Evolutionary conservation across 2,113 vertebrate genomes (phyloP).

Genomic region (Bettongia penicillata): DNA sequence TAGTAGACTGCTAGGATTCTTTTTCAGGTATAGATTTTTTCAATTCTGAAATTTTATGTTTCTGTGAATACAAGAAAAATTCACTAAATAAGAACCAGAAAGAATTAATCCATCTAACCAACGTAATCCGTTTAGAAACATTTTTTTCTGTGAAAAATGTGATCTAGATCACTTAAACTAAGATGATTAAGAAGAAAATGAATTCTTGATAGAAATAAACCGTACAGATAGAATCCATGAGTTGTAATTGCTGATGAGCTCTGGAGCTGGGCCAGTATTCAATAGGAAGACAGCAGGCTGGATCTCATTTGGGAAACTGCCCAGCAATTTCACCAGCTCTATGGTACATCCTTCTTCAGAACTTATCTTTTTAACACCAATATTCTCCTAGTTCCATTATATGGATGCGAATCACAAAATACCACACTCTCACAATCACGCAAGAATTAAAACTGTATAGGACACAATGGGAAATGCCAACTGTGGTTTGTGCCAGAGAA

Average conservation of each 20-base stretch:
- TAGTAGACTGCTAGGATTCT: neutral
- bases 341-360: neutral
- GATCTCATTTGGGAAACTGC: neutral
- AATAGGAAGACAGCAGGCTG: neutral
- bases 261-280: neutral
- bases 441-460: neutral
- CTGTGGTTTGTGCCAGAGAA: neutral
- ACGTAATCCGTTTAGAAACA: neutral
- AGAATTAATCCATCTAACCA: neutral
- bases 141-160: neutral
- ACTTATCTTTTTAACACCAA: neutral
- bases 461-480: neutral
- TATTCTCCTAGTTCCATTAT: neutral
- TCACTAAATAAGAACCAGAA: neutral
- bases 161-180: neutral
- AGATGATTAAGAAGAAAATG: conserved; percentile 21
- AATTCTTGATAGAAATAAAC: conserved; percentile 17
- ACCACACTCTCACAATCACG: neutral
- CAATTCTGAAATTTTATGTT: neutral
- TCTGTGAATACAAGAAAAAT: neutral
- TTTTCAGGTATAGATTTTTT: neutral
- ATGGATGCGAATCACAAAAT: neutral
- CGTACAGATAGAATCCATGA: neutral
- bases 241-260: neutral
- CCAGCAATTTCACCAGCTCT: neutral